Conservation (phyloP, 2,888 invertebrate genomes). For the Steromphala cineraria region DNA sequence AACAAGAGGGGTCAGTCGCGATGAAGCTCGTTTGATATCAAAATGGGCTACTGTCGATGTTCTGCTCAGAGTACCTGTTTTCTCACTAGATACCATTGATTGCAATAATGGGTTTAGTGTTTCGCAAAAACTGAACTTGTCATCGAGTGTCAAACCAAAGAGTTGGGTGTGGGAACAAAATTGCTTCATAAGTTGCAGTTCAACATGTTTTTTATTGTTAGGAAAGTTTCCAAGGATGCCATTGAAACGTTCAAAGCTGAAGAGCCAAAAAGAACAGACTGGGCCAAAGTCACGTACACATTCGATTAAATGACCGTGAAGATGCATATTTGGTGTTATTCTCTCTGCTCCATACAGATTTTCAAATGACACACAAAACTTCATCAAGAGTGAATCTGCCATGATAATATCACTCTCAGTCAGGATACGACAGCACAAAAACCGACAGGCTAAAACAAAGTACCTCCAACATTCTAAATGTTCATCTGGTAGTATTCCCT, state of each 20-base stretch:
- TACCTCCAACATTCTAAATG: too few relatives aligned
- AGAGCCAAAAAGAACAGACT: background rate
- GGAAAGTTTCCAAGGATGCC: background rate
- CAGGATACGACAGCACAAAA: too few relatives aligned
- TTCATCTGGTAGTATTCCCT: too few relatives aligned
- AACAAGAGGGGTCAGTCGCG: too few relatives aligned
- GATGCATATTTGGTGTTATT: background rate
- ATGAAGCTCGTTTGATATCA: too few relatives aligned
- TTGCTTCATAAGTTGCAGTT: background rate
- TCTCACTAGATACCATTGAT: background rate
- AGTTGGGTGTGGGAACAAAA: background rate
- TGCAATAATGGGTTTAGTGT: background rate
- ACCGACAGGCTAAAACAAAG: too few relatives aligned
- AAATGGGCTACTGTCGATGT: too few relatives aligned
- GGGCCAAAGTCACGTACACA: background rate
- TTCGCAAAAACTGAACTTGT: background rate
- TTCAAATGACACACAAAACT: too few relatives aligned
- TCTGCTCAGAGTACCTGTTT: background rate
- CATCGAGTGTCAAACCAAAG: background rate
- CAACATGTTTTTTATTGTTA: background rate
- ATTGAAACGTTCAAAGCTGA: background rate
- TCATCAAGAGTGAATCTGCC: too few relatives aligned
- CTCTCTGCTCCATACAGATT: too few relatives aligned
- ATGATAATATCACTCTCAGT: too few relatives aligned
- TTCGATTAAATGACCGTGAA: background rate